Evolutionary conservation across 2,113 vertebrate species (phyloP), one percentile per base, ranked within the genome.

Genomic region (Lates calcarifer): DNA sequence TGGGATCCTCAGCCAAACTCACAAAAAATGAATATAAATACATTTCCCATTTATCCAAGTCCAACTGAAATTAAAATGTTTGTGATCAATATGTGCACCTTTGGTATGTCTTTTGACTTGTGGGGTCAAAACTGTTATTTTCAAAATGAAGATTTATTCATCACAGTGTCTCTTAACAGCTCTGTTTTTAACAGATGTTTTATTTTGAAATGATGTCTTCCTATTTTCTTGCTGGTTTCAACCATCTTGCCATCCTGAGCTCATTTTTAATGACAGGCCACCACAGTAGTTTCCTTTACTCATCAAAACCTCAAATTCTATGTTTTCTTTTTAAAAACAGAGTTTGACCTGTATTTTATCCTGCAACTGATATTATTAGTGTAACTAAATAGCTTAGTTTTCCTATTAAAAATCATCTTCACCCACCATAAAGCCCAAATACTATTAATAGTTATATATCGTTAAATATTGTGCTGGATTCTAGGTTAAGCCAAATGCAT

Each of bases 251-350:
- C 31, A 8, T 61, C 1, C 9, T 69, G 41, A 60, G 31, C 18
- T 69, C 6, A 57, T 45, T 57, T 57, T 61, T 56, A 57, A 49
- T n/a, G 14, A 28, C 4, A 64, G 47, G 3, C 14, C 11, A 56
- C 39, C 56, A 15, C 51, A 29, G 15, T 45, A 14, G 14, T 58
- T 12, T 18, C 4, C 28, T 47, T 45, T 24, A 35, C 15, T 12
- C 49, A 41, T 24, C 15, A 66, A 47, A 67, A 55, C 62, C 37
- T 33, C 20, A 31, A 43, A 39, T 24, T 29, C 28, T 11, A 17
- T 33, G 18, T 65, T 75, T 41, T 75, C 28, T 39, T 55, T 49
- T 68, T n/a, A n/a, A 39, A 9, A 67, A 9, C 20, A 31, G 26
- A n/a, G 6, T 31, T 56, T 57, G 22, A 58, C 12, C 69, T 45